A percentile compares a stretch with the other conserved stretches of the same genome.
phyloP scores from a whole-genome alignment of 2,113 vertebrate species.

The Lepus europaeus region DNA sequence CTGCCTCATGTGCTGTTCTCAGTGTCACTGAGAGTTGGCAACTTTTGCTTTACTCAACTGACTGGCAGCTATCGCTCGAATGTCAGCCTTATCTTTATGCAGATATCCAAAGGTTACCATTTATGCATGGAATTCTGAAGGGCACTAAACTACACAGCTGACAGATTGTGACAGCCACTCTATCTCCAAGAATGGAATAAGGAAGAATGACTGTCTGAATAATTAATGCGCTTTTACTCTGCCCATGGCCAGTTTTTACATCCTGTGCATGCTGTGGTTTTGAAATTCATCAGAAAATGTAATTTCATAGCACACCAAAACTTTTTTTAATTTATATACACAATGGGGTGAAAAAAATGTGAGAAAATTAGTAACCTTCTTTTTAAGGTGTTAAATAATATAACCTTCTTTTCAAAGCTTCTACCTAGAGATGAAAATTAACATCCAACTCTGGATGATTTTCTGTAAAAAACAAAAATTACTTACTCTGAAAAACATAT shows the following conservation, averaged over 20 bases:
- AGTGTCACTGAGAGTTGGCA: accelerated
- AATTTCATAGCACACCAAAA: conserved; percentile 74
- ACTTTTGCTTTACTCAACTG: not conserved
- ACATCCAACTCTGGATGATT: not conserved
- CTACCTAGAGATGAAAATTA: not conserved
- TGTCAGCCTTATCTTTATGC: conserved; percentile 69
- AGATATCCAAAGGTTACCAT: conserved; percentile 85
- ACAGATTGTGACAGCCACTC: conserved; percentile 86
- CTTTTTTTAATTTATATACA: not conserved
- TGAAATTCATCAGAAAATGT: conserved; percentile 86
- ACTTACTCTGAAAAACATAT: no score
- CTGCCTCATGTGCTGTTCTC: not conserved
- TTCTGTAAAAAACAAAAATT: not conserved
- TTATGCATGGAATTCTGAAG: conserved; percentile 86
- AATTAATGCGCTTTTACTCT: conserved; percentile 85
- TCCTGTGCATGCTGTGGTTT: conserved; percentile 80
- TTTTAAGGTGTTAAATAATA: not conserved
- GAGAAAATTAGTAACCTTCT: conserved; percentile 67
- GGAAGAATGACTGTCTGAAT: conserved; percentile 83
- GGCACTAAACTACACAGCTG: conserved; percentile 84
- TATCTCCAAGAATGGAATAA: conserved; percentile 84
- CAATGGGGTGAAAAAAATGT: not conserved
- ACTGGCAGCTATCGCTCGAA: conserved; percentile 74
- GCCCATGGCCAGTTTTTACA: conserved; percentile 82
- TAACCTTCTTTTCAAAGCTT: not conserved